A percentile compares a stretch with the other conserved stretches of the same genome.
Conservation (phyloP, 1,140 invertebrate species). For the Nephila pilipes region DNA sequence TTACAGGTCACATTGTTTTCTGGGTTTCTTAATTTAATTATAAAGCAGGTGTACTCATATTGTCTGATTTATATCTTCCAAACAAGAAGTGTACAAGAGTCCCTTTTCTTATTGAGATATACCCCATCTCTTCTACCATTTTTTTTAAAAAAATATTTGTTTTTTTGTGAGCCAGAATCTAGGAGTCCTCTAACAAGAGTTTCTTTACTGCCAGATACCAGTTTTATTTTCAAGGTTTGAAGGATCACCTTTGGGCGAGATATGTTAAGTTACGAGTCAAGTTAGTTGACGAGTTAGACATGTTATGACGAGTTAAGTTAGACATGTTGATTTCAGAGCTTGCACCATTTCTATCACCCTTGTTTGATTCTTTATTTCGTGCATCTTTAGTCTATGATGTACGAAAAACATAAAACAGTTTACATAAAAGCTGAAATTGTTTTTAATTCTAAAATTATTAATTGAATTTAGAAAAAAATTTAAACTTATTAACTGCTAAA, state of each 20-base stretch:
- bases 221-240: constrained; percentile 29
- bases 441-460: too few species aligned
- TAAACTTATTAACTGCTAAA: too few species aligned
- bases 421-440: too few species aligned
- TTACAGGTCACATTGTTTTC: too few species aligned
- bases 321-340: constrained; percentile 27
- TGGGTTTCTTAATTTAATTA: too few species aligned
- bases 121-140: constrained; percentile 7
- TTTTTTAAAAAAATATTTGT: constrained; percentile 13
- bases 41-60: constrained; percentile 4
- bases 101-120: background rate
- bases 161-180: background rate
- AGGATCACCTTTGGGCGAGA: constrained; percentile 14
- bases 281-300: too few species aligned
- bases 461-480: too few species aligned
- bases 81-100: constrained; percentile 8
- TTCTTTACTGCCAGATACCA: constrained; percentile 15
- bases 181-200: too few species aligned
- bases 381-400: constrained; percentile 30
- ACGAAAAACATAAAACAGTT: constrained; percentile 45
- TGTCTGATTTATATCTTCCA: background rate
- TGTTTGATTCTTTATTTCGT: background rate
- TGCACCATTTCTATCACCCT: background rate
- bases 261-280: too few species aligned
- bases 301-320: too few species aligned